Evolutionary conservation across 2,888 invertebrate genomes (phyloP), one percentile per base, ranked within the genome.

Genomic region (Heliconius aoede): DNA sequence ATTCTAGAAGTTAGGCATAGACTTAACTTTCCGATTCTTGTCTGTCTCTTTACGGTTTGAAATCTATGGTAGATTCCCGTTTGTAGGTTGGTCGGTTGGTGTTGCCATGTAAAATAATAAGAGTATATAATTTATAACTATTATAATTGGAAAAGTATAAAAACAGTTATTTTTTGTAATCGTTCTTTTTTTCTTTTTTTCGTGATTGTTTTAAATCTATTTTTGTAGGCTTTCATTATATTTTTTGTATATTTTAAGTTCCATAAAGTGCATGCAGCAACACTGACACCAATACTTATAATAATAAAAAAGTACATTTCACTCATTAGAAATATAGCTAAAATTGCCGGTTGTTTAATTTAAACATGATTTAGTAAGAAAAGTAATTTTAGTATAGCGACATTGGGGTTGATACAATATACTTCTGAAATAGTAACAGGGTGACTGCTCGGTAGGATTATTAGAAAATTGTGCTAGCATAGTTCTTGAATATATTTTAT

Each of bases 11-110:
- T 75, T 83, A 82, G 83, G 80, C 77, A 80, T 80, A 80, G 77
- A 82, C 80, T 81, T 80, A 79, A 76, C 78, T 78, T 82, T 74
- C 73, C 69, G 75, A 78, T 69, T 79, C 77, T 80, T 78, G 62
- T 82, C 80, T 82, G 73, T 81, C 78, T 83, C 77, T 82, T 78
- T 79, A 79, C 77, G 76, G 76, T 81, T 80, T 82, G 81, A 82
- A 74, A 79, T 84, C 85, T 69, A 55, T 81, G 88, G 89, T 90
- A 91, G 89, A 82, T 81, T 83, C 86, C 86, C 85, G 83, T 86
- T 85, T 79, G 76, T 82, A 78, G 81, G 76, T 86, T 88, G 85
- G 90, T 90, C 78, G 81, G 76, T 86, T 88, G 85, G 90, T 90
- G 90, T 91, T 90, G 91, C 91, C 87, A 88, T 87, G 83, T 84